These are phyloP conservation scores for Styela plicata DNA, from an alignment of 23 tunicate species.

Conservation along the genomic window DNA sequence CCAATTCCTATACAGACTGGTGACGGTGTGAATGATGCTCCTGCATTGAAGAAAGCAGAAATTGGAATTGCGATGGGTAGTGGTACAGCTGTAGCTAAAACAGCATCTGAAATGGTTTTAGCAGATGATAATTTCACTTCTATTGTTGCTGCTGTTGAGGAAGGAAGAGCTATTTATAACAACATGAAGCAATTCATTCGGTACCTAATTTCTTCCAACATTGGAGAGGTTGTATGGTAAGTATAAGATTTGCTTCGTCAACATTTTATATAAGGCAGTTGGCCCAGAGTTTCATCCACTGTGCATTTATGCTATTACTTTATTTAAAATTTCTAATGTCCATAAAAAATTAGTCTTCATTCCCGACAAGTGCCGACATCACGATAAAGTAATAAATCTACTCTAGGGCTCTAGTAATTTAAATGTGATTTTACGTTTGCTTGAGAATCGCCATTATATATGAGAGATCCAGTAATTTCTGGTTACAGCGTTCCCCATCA, in stretches of 20 bases:
- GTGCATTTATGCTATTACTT: no score
- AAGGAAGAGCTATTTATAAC: conserved; percentile 98
- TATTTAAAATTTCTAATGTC: no score
- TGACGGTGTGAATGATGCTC: conserved; percentile 99
- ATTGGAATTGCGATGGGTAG: conserved; percentile 99
- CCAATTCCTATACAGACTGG: no score
- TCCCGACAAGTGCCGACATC: neutral
- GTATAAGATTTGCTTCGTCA: neutral
- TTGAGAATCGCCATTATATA: no score
- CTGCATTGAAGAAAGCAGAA: conserved; percentile 96
- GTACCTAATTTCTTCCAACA: conserved; percentile 95
- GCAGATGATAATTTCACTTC: conserved; percentile 99
- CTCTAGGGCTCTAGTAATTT: no score
- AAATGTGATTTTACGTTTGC: no score
- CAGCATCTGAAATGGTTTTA: conserved; percentile 97
- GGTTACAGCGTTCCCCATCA: no score
- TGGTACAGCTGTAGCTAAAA: conserved; percentile 98
- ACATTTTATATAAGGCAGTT: no score
- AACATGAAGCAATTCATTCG: conserved; percentile 99
- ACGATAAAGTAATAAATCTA: no score
- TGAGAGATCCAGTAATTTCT: no score
- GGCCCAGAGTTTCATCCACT: no score
- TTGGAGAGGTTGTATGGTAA: conserved; percentile 96
- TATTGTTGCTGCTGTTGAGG: conserved; percentile 98
- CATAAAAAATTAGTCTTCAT: neutral